Conservation (phyloP, 2,888 invertebrate species). For the Choreutis nemorana region DNA sequence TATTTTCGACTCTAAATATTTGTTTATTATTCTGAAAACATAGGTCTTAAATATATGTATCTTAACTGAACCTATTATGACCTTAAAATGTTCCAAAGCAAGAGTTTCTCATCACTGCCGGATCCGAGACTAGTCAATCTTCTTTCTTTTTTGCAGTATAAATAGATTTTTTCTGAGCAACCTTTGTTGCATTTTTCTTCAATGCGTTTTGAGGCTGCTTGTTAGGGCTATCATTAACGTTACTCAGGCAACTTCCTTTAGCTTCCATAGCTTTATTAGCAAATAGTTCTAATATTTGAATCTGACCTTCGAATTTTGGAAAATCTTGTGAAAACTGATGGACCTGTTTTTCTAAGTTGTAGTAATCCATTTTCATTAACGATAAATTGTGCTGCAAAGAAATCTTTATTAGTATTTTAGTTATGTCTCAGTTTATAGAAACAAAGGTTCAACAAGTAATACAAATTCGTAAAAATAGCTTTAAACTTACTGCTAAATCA, state of each 20-base stretch:
- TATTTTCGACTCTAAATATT: too few relatives aligned
- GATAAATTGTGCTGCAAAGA: slow-evolving; percentile 36
- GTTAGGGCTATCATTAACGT: slow-evolving; percentile 23
- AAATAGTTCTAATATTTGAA: slow-evolving; percentile 36
- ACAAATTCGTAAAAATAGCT: slow-evolving; percentile 2
- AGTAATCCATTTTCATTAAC: slow-evolving; percentile 29
- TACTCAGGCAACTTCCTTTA: too few relatives aligned
- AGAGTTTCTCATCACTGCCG: slow-evolving; percentile 9
- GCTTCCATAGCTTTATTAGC: too few relatives aligned
- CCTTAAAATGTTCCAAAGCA: slow-evolving; percentile 14
- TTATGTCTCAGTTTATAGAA: background rate
- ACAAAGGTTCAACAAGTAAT: slow-evolving; percentile 2
- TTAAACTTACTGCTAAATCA: slow-evolving; percentile 31
- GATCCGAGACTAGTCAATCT: slow-evolving; percentile 16
- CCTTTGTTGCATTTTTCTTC: slow-evolving; percentile 10
- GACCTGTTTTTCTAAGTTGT: slow-evolving; percentile 32
- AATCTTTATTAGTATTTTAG: too few relatives aligned
- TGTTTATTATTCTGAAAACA: too few relatives aligned
- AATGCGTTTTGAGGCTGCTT: slow-evolving; percentile 6
- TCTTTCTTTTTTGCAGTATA: slow-evolving; percentile 5
- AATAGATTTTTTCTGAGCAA: slow-evolving; percentile 10
- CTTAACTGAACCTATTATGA: too few relatives aligned
- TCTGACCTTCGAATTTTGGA: slow-evolving; percentile 44
- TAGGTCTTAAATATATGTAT: too few relatives aligned
- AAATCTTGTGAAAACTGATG: slow-evolving; percentile 30